Percentiles rank a stretch among this genome's conserved stretches.
phyloP scores from a whole-genome alignment of 2,113 vertebrate genomes.

The Ia io region DNA sequence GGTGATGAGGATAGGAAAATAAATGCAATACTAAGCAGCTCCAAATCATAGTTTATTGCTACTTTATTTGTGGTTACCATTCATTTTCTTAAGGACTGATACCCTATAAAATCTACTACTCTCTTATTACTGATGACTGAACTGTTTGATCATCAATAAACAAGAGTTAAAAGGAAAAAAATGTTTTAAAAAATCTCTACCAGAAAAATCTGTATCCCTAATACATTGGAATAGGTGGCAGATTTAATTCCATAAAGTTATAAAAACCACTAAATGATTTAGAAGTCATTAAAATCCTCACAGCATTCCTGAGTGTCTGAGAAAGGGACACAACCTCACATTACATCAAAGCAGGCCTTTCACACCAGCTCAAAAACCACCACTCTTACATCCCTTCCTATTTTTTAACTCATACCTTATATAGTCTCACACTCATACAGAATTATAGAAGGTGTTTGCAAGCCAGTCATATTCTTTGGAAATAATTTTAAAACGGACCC shows the following conservation, averaged over 20 bases:
- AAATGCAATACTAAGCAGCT: neutral
- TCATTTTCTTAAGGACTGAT: slow-evolving; percentile 25
- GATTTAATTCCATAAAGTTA: neutral
- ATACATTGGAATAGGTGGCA: neutral
- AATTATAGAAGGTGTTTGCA: neutral
- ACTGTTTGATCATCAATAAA: neutral
- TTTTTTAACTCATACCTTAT: slow-evolving; percentile 6
- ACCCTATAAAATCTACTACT: neutral
- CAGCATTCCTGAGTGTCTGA: neutral
- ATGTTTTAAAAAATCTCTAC: neutral
- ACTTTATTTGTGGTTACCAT: neutral
- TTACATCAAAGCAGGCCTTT: neutral
- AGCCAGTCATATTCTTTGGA: neutral
- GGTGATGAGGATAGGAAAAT: neutral
- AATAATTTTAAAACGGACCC: neutral
- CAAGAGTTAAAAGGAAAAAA: neutral
- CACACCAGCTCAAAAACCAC: neutral
- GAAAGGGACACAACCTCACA: neutral
- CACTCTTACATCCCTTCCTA: neutral
- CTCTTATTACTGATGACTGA: neutral
- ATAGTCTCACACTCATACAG: neutral
- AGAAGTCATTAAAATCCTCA: neutral
- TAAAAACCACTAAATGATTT: neutral
- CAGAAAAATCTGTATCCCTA: neutral
- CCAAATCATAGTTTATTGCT: neutral